Evolutionary conservation across 2,113 vertebrate species (phyloP), one percentile per base, ranked within the genome.

Genomic region (Eretmochelys imbricata): DNA sequence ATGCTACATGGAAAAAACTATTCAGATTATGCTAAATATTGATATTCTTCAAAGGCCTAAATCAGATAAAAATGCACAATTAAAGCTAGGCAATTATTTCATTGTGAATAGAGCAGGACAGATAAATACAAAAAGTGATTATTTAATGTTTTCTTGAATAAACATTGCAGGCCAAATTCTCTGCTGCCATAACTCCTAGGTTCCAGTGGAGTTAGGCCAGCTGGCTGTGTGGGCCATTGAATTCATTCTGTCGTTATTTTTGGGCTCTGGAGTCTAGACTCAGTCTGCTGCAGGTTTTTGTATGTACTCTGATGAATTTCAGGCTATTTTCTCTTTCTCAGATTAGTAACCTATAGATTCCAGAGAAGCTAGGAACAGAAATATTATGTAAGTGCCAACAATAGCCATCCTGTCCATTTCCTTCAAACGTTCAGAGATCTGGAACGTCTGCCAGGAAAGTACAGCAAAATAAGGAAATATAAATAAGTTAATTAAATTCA

Each of bases 21-120:
- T 82, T 85, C 82, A 46, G 69, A 85, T 76, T 91, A 90, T 89
- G 80, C 8, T n/a, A 11, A 49, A 0, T 35, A 59, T 84, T 95
- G 59, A 14, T 82, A 29, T 80, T 91, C 55, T 93, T 92, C 46
- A 95, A 92, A 87, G 31, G 76, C 51, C 13, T 55, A 89, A 92
- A 11, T 51, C 84, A 88, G 11, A 22, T 57, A 54, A 93, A 80
- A 88, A 27, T 2, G 22, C 94, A 4, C 2, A 84, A 57, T 89
- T 95, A 89, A 84, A 94, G 87, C 1, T 10, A 89, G 81, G 55
- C 4, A 59, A 35, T 92, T 92, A 84, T 88, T 82, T 92, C 1
- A 65, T 80, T 87, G 55, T 82, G 12, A 24, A 50, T 82, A n/a
- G 76, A 50, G 27, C 1, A 76, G 17, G 62, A 94, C 84, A 17